Conservation (phyloP, 2,888 invertebrate genomes). For the Theodoxus fluviatilis region DNA sequence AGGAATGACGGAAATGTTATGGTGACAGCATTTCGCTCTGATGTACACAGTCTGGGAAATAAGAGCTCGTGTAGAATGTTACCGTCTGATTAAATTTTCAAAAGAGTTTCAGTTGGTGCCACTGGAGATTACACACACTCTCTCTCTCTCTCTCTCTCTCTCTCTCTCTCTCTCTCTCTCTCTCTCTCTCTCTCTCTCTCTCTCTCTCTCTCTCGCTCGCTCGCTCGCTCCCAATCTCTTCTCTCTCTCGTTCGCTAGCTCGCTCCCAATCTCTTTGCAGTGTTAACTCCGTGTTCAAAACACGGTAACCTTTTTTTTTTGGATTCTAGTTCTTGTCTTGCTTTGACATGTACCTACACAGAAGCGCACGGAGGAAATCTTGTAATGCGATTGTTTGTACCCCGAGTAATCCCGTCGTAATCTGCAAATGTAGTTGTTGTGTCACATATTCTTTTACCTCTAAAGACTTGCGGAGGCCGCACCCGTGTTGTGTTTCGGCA, state of each 20-base stretch:
- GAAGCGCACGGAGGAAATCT: background rate
- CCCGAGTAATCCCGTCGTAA: too few species aligned
- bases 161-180: background rate
- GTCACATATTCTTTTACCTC: too few species aligned
- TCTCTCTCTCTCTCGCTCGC: slow-evolving; percentile 12
- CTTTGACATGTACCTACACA: background rate
- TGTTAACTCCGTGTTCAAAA: too few species aligned
- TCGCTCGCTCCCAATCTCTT: background rate
- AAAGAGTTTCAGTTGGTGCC: background rate
- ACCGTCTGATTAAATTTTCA: too few species aligned
- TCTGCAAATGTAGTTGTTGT: too few species aligned
- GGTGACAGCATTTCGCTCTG: too few species aligned
- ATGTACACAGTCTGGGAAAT: too few species aligned
- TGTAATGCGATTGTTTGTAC: background rate
- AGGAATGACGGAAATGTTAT: too few species aligned
- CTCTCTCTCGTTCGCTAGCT: background rate
- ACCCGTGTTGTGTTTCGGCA: too few species aligned
- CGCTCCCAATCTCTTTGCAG: background rate
- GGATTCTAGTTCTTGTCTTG: background rate
- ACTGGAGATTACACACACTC: background rate
- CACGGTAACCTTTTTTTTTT: too few species aligned
- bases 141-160: background rate
- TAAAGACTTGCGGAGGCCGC: too few species aligned
- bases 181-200: slow-evolving; percentile 8
- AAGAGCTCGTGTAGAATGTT: too few species aligned